Conservation (phyloP, 2,888 invertebrate genomes). For the Eilema sororculum region DNA sequence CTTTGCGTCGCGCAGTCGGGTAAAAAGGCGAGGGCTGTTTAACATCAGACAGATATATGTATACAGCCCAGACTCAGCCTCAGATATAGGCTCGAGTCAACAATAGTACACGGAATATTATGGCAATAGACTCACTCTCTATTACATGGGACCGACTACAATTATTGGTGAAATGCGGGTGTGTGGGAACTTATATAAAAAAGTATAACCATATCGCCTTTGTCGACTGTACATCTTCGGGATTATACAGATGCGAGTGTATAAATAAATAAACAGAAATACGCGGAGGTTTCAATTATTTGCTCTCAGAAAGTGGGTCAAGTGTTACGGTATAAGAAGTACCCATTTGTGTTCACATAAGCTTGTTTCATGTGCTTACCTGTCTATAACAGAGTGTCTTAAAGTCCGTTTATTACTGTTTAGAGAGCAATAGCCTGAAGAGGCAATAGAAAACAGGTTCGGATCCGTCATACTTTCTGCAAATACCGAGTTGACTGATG, state of each 20-base stretch:
- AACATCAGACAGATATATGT: too few species aligned
- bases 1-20: too few species aligned
- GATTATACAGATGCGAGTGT: neutral
- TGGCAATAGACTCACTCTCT: too few species aligned
- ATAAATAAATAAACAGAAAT: neutral
- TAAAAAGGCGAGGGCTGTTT: too few species aligned
- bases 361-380: slow-evolving; percentile 1
- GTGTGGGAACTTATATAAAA: too few species aligned
- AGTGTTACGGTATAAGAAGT: neutral
- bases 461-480: neutral
- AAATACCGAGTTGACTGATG: too few species aligned
- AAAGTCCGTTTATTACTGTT: neutral
- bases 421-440: neutral
- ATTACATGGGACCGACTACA: too few species aligned
- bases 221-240: neutral
- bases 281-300: slow-evolving; percentile 2
- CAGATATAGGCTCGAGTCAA: too few species aligned
- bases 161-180: too few species aligned
- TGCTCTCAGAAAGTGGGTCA: neutral
- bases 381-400: neutral
- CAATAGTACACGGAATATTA: too few species aligned
- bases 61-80: too few species aligned
- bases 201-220: too few species aligned
- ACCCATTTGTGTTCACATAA: slow-evolving; percentile 2
- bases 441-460: neutral